Evolutionary conservation across 2,113 vertebrate species (phyloP), one percentile per base, ranked within the genome.

Genomic region (Neogobius melanostomus): DNA sequence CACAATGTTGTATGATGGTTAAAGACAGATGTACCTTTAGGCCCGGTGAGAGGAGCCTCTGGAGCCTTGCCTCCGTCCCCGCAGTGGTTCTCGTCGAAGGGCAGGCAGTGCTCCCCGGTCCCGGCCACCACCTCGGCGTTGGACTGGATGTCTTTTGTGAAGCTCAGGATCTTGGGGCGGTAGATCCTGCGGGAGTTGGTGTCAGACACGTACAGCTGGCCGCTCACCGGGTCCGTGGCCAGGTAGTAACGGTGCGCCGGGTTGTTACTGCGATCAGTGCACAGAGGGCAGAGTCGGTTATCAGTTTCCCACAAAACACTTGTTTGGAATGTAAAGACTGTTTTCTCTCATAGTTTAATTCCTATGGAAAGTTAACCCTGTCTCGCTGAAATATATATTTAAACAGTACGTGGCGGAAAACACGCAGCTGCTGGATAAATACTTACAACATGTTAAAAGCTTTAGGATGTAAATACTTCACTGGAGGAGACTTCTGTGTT

Each of bases 231-330:
- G 76, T 99, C 95, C 0, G 96, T 96, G 4, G 95, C 93, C 14
- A 99, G 93, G 93, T 98, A 99, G 88, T 99, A 99, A 36, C 96
- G 93, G 74, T 99, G 97, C 50, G 97, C 96, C 1, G 97, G 96
- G 92, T 98, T 99, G 92, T 95, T 99, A 79, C 98, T 99, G 94
- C 67, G 81, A 72, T 69, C n/a, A 47, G 67, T 16, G 75, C 16
- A 69, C 42, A 2, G 56, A 14, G 50, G 50, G 10, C 2, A 11
- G 2, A 8, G n/a, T 16, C 21, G 21, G 21, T 21, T 21, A 21
- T 21, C 46, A 47, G 46, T 77, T 60, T 54, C 67, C 6, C 5
- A 4, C 46, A 62, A 57, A 53, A 68, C 28, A 36, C 28, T 36
- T 36, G 28, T 5, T 36, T 36, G 28, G 28, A 36, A 36, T 36